Conservation (phyloP, 1,140 invertebrate genomes). For the Drosophila kanapiae region DNA sequence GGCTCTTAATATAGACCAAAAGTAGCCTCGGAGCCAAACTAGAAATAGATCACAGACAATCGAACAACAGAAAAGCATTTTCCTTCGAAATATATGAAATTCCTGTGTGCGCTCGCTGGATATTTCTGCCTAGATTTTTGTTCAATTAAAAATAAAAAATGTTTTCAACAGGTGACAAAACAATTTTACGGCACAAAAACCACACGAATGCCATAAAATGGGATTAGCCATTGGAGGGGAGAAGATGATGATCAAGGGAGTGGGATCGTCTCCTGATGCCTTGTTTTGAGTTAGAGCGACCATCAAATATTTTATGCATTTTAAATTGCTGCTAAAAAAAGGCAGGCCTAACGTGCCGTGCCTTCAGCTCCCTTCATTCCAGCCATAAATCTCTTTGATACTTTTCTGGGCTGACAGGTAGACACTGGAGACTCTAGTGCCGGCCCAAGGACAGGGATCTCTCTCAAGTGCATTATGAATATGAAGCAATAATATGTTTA, state of each 20-base stretch:
- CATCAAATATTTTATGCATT: constrained; percentile 72
- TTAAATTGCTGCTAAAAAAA: constrained; percentile 69
- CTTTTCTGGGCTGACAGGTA: constrained; percentile 30
- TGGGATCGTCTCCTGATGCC: constrained; percentile 29
- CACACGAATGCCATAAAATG: constrained; percentile 57
- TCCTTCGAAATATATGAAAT: constrained; percentile 58
- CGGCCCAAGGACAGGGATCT: constrained; percentile 60
- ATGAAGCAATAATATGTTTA: constrained; percentile 77
- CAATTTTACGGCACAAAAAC: constrained; percentile 60
- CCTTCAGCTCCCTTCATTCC: constrained; percentile 8
- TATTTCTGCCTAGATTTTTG: constrained; percentile 40
- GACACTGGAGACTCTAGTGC: neutral
- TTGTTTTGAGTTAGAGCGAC: constrained; percentile 46
- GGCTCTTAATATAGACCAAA: constrained; percentile 25
- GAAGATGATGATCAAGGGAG: constrained; percentile 16
- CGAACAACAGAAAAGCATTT: constrained; percentile 21
- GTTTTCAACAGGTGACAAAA: constrained; percentile 79
- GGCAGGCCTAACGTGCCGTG: no score
- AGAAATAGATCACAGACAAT: constrained; percentile 2
- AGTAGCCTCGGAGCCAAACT: constrained; percentile 9
- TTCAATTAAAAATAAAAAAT: constrained; percentile 77
- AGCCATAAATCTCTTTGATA: constrained; percentile 59
- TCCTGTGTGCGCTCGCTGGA: constrained; percentile 11
- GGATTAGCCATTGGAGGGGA: constrained; percentile 27
- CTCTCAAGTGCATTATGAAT: constrained; percentile 66